A percentile compares a stretch with the other conserved stretches of the same genome.
phyloP scores from a whole-genome alignment of 2,113 vertebrate species.

The Tricholaema leucomelas region DNA sequence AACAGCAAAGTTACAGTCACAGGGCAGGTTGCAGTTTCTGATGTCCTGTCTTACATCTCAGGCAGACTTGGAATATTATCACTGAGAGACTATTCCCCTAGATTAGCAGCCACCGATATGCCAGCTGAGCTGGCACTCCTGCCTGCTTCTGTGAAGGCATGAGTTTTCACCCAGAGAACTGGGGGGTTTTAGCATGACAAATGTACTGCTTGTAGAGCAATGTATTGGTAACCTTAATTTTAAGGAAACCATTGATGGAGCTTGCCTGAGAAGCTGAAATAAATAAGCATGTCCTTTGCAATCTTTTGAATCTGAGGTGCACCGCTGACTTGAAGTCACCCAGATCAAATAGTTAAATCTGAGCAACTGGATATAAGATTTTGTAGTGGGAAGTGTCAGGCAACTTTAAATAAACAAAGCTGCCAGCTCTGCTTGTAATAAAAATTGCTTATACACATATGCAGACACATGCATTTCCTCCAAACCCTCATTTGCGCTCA shows the following conservation, averaged over 20 bases:
- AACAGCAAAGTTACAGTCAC: background rate
- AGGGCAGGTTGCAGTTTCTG: background rate
- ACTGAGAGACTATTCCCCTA: background rate
- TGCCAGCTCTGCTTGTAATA: background rate
- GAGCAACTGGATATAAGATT: background rate
- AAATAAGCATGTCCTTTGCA: background rate
- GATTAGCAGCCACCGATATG: background rate
- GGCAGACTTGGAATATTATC: background rate
- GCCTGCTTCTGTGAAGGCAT: background rate
- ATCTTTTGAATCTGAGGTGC: background rate
- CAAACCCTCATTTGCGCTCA: background rate
- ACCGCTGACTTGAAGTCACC: background rate
- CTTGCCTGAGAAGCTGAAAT: background rate
- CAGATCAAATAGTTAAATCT: background rate
- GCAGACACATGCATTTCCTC: background rate
- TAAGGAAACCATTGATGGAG: background rate
- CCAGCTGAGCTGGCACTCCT: background rate
- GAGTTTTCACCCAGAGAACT: background rate
- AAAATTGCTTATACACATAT: background rate
- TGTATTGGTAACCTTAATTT: background rate
- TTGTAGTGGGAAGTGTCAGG: background rate
- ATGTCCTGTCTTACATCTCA: background rate
- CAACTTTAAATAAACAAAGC: constrained; percentile 4
- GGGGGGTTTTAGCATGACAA: background rate
- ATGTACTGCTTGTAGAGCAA: background rate